Conservation (phyloP, 1,140 invertebrate genomes). For the Glomeris maerens region DNA sequence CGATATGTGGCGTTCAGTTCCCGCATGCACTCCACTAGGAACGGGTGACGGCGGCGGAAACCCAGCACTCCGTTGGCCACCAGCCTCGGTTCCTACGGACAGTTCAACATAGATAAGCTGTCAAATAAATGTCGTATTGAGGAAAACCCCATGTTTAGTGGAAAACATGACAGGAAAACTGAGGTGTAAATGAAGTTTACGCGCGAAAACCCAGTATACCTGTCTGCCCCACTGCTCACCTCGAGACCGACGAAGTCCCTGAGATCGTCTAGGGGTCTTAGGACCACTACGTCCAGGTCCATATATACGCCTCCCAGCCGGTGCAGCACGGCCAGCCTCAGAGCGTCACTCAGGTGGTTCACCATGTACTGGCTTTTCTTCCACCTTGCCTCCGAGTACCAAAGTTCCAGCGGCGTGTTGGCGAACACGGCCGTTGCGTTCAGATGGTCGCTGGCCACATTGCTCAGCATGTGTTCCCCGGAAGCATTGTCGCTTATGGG, state of each 20-base stretch:
- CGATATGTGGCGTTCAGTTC: conserved; percentile 39
- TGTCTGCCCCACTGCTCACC: conserved; percentile 34
- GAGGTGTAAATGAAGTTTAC: no score
- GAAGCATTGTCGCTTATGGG: no score
- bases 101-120: no score
- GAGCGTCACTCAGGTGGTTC: conserved; percentile 17
- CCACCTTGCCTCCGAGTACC: conserved; percentile 28
- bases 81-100: no score
- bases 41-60: conserved; percentile 38
- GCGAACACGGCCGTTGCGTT: conserved; percentile 41
- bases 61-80: conserved; percentile 49
- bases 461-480: conserved; percentile 26
- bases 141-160: no score
- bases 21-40: conserved; percentile 42
- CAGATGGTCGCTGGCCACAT: conserved; percentile 41
- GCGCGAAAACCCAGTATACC: no score
- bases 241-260: conserved; percentile 27
- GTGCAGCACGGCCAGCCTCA: conserved; percentile 54
- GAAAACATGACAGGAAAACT: no score
- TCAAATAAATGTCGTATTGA: no score
- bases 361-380: background rate
- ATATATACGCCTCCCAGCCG: conserved; percentile 63
- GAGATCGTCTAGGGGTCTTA: conserved; percentile 27
- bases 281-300: conserved; percentile 57
- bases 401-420: conserved; percentile 43